Evolutionary conservation across 2,797 vertebrate genomes (phyloP).

Genomic region (Gobionotothen gibberifrons): DNA sequence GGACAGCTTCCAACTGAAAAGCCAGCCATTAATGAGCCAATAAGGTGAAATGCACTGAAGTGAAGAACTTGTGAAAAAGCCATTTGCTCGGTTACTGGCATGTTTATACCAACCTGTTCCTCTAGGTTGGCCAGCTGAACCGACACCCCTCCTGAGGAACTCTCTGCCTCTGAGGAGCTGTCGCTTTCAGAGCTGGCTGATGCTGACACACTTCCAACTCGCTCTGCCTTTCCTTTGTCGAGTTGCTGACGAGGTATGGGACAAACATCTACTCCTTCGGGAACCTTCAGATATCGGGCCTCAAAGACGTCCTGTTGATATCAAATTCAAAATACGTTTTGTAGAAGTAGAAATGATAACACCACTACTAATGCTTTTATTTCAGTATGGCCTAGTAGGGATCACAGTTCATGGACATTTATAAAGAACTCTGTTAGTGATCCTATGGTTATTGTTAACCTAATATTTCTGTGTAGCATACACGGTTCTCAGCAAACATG

Average conservation of each 20-base stretch:
- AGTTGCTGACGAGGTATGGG: constrained; percentile 32
- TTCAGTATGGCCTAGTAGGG: not conserved
- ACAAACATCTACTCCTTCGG: constrained; percentile 76
- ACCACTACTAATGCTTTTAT: not conserved
- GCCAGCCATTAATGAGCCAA: constrained; percentile 32
- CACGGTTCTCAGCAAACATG: too few species aligned
- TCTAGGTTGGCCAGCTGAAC: constrained; percentile 83
- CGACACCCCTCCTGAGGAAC: constrained; percentile 77
- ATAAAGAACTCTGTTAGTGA: not conserved
- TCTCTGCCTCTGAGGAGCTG: constrained; percentile 81
- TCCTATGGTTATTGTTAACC: not conserved
- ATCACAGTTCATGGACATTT: not conserved
- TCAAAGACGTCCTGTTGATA: constrained; percentile 93
- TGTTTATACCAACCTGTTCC: constrained; percentile 83
- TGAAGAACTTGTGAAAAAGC: constrained; percentile 5
- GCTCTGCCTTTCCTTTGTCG: constrained; percentile 60
- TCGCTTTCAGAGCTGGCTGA: constrained; percentile 77
- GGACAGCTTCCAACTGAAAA: constrained; percentile 87
- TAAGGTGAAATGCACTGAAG: constrained; percentile 12
- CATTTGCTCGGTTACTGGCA: not conserved
- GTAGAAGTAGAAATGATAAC: not conserved
- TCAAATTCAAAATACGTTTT: not conserved
- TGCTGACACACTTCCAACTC: constrained; percentile 71
- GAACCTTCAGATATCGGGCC: constrained; percentile 87
- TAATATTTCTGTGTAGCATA: not conserved